A percentile compares a stretch with the other conserved stretches of the same genome.
These are phyloP conservation scores for Caenorhabditis angaria DNA, from an alignment of 2,888 invertebrate genomes.

Conservation along the genomic window DNA sequence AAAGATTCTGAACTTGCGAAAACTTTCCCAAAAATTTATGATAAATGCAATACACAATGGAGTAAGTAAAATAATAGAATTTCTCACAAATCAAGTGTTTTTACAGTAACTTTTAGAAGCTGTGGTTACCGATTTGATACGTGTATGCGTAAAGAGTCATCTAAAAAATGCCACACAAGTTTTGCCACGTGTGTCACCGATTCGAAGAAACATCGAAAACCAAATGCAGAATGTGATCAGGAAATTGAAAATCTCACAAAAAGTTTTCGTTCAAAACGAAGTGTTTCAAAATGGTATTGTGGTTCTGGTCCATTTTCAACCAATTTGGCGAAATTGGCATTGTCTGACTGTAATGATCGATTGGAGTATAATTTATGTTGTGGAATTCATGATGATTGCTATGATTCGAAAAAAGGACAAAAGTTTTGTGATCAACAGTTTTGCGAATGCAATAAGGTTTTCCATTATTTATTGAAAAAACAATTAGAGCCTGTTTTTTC, in stretches of 20 bases:
- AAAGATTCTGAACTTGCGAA: background rate
- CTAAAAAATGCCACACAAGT: background rate
- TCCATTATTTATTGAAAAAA: background rate
- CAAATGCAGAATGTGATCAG: background rate
- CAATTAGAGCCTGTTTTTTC: background rate
- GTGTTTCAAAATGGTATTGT: background rate
- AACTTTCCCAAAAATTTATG: background rate
- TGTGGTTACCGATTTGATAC: background rate
- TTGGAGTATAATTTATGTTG: constrained; percentile 17
- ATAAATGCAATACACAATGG: background rate
- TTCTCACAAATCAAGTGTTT: background rate
- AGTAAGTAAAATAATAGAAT: too few relatives aligned
- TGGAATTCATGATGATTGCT: constrained; percentile 21
- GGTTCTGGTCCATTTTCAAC: background rate
- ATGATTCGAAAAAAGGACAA: background rate
- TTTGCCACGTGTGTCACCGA: background rate
- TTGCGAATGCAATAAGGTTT: constrained; percentile 10
- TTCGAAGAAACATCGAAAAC: background rate
- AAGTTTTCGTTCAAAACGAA: background rate
- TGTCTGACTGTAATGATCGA: background rate
- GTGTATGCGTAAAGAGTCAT: background rate
- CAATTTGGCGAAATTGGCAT: background rate
- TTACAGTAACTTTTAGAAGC: background rate
- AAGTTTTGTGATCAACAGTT: constrained; percentile 9
- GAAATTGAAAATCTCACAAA: background rate